These are phyloP conservation scores for Natrix natrix DNA, from an alignment of 2,797 vertebrate genomes.

Conservation along the genomic window DNA sequence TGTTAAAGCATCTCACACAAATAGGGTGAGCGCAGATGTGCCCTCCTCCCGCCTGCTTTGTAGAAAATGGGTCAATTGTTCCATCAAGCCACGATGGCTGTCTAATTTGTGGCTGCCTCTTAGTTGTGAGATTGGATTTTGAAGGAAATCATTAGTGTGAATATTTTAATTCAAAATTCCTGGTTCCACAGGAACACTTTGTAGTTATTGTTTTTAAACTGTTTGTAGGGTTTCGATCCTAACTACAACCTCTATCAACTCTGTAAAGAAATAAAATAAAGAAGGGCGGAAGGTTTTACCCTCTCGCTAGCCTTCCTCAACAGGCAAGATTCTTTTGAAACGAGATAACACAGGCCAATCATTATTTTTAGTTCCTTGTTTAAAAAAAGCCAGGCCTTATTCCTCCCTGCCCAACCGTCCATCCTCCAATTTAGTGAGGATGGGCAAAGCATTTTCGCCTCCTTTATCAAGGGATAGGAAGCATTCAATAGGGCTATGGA, in stretches of 20 bases:
- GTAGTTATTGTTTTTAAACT: not conserved
- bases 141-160: not conserved
- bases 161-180: not conserved
- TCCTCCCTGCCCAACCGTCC: not conserved
- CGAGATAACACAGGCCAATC: not conserved
- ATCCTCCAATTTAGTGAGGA: slow-evolving; percentile 44
- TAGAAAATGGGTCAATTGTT: not conserved
- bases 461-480: slow-evolving; percentile 50
- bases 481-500: slow-evolving; percentile 24
- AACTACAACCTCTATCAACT: not conserved
- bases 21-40: not conserved
- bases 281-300: not conserved
- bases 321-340: not conserved
- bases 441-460: slow-evolving; percentile 22
- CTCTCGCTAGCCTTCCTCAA: not conserved
- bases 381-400: not conserved
- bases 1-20: not conserved
- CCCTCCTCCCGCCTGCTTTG: not conserved
- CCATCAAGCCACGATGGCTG: not conserved
- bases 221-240: not conserved
- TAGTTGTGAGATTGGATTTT: not conserved
- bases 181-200: not conserved
- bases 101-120: not conserved
- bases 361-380: not conserved
- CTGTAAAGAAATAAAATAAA: not conserved